Percentiles rank a stretch among this genome's conserved stretches.
phyloP scores from a whole-genome alignment of 1,140 invertebrate genomes.

The Brachionus sp. region DNA sequence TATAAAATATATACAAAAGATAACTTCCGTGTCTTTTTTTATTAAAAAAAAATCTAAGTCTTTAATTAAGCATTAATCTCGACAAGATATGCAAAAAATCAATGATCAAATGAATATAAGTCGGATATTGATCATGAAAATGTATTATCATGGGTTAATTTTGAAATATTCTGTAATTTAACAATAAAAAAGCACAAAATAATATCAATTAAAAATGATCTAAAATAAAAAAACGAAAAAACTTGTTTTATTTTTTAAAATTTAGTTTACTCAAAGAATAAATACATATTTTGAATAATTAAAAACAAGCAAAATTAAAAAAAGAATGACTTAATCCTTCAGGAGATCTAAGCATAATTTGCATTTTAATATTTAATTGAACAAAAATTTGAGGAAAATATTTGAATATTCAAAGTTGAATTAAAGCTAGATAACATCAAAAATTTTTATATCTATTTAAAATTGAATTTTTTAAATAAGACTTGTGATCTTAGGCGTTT shows the following conservation, averaged over 20 bases:
- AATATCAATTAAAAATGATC: neutral
- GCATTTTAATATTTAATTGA: constrained; percentile 9
- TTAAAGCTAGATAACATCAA: neutral
- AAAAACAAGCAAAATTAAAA: neutral
- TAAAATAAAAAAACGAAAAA: neutral
- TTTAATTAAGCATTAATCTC: constrained; percentile 18
- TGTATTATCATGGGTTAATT: neutral
- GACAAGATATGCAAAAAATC: neutral
- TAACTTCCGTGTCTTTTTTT: neutral
- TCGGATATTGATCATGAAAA: neutral
- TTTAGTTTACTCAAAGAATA: neutral
- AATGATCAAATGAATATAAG: neutral
- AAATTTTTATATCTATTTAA: neutral
- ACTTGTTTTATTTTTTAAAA: neutral
- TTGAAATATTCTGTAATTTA: neutral
- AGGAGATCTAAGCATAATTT: neutral
- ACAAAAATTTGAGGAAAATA: neutral
- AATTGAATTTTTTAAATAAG: too few species aligned
- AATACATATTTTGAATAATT: neutral
- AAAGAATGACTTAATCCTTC: constrained; percentile 18
- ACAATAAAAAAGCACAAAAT: neutral
- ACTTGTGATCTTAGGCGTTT: neutral
- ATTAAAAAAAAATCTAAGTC: neutral
- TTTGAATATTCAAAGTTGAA: neutral
- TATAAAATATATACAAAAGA: neutral